These are phyloP conservation scores for Phycodurus eques DNA, from an alignment of 2,113 vertebrate species.

Conservation along the genomic window DNA sequence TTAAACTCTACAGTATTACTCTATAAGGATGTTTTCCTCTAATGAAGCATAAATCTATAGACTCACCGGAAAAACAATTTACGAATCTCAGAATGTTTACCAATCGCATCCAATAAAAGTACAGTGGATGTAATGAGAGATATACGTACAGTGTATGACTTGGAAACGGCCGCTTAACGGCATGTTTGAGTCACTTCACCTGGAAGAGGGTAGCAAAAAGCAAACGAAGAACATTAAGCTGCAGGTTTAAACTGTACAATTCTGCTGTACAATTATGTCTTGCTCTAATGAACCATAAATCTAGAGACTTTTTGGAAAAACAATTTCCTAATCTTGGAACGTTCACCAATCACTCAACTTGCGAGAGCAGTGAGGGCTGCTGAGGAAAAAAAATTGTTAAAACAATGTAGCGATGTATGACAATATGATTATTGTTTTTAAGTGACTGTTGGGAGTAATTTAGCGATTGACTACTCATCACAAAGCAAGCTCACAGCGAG, in stretches of 20 bases:
- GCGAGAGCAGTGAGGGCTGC: background rate
- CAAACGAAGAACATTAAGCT: background rate
- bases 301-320: background rate
- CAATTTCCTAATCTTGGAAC: background rate
- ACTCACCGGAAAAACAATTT: background rate
- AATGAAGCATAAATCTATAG: background rate
- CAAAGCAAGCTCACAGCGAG: slow-evolving; percentile 29
- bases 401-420: background rate
- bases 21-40: background rate
- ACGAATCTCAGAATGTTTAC: background rate
- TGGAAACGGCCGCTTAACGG: slow-evolving; percentile 72
- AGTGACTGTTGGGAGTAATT: slow-evolving; percentile 1
- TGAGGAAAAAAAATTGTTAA: background rate
- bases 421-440: background rate
- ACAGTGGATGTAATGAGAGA: background rate
- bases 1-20: background rate
- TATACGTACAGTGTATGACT: slow-evolving; percentile 70
- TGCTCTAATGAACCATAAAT: background rate
- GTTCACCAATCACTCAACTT: slow-evolving; percentile 4
- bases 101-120: background rate
- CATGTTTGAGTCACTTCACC: slow-evolving; percentile 72
- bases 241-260: background rate
- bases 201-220: slow-evolving; percentile 34
- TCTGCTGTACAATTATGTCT: background rate
- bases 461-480: slow-evolving; percentile 26